Base-by-base conservation (phyloP, 2,888 invertebrate species). In the Parnassius orleans region DNA sequence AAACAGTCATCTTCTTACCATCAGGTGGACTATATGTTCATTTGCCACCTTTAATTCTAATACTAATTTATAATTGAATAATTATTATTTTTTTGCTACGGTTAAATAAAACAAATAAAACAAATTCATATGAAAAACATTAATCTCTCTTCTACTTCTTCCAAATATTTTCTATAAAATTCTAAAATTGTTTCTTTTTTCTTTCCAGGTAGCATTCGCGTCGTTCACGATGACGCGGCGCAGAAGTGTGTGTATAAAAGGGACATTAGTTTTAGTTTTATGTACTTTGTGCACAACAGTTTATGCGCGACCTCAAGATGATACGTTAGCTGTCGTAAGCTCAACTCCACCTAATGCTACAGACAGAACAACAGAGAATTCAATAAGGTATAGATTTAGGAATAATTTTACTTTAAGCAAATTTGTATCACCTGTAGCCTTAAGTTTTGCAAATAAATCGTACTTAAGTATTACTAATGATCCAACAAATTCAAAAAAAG, bases 241-340 rank as follows among this genome's bases (percentile, higher is more conserved):
- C 76, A 90, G 87, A 84, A 83, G 83, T 86, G 84, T 78, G 77
- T 80, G 80, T 81, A 74, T 72, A 75, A 84, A 81, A 71, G 88
- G 90, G 90, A 90, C 89, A 79, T 77, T 91, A 86, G 81, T 88
- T 76, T 80, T 90, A 81, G 74, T 88, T 72, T 70, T 87, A 81
- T 78, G 84, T 75, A 62, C 83, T 72, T 73, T 83, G 74, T 82
- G 79, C 80, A 79, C 82, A 69, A 81, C 69, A 64, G 87, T 86
- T 67, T 71, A 75, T 71, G 72, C 85, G 69, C 84, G 90, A 72
- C 90, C 91, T 61, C 90, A 90, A 76, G 85, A 87, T 51, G 58
- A 73, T 46, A 57, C 71, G 9, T 46, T 72, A 66, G 52, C 71
- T 60, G 64, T 66, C 63, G 66, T 66, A 65, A 68, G 69, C 68